Evolutionary conservation across 2,797 vertebrate genomes (phyloP).

Genomic region (Pelobates cultripes): DNA sequence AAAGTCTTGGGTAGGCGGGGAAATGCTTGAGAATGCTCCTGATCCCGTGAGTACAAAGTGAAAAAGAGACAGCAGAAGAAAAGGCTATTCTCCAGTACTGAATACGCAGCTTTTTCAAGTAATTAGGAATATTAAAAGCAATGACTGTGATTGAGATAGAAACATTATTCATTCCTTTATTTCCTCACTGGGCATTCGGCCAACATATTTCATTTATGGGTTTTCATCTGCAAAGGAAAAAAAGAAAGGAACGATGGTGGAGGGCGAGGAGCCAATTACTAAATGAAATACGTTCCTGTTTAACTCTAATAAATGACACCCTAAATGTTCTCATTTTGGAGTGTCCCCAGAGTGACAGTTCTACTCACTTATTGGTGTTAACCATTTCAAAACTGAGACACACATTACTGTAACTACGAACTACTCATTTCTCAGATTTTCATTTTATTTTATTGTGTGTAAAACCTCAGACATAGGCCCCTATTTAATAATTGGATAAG

Average conservation of each 20-base stretch:
- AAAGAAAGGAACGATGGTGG: conserved; percentile 44
- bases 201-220: conserved; percentile 97
- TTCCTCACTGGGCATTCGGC: conserved; percentile 91
- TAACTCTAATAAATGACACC: conserved; percentile 79
- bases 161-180: conserved; percentile 98
- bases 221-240: conserved; percentile 85
- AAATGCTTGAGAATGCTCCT: conserved; percentile 18
- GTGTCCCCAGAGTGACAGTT: conserved; percentile 51
- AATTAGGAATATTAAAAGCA: conserved; percentile 92
- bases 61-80: conserved; percentile 68
- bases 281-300: conserved; percentile 94
- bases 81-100: conserved; percentile 69
- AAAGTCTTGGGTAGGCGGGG: conserved; percentile 12
- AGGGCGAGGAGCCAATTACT: conserved; percentile 90
- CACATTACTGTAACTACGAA: background rate
- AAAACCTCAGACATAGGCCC: too few relatives aligned
- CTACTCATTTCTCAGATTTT: too few relatives aligned
- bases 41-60: conserved; percentile 59
- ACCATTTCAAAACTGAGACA: conserved; percentile 13
- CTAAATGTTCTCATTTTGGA: conserved; percentile 55
- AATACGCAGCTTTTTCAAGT: conserved; percentile 81
- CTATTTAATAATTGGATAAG: too few relatives aligned
- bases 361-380: conserved; percentile 42
- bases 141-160: conserved; percentile 93
- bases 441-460: too few relatives aligned